These are phyloP conservation scores for Bovichtus diacanthus DNA, from an alignment of 2,797 vertebrate species.

Conservation along the genomic window DNA sequence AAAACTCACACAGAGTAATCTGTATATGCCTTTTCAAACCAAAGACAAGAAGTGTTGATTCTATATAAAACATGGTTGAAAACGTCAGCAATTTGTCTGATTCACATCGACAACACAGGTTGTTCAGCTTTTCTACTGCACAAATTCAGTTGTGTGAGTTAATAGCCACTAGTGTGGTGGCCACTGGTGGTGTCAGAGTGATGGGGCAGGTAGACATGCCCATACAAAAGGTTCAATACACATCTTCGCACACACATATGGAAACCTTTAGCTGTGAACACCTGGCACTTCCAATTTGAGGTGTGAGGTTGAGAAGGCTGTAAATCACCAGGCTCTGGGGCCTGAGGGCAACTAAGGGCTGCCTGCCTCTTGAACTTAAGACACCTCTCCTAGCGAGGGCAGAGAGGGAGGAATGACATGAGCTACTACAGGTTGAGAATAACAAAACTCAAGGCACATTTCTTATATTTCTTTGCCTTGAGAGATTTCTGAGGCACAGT, in stretches of 20 bases:
- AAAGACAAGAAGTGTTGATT: not conserved
- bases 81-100: not conserved
- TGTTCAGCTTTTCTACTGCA: not conserved
- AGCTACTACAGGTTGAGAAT: constrained; percentile 30
- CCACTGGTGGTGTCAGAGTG: not conserved
- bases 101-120: not conserved
- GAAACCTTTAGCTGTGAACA: constrained; percentile 43
- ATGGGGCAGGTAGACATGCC: constrained; percentile 14
- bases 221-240: not conserved
- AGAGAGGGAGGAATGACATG: constrained; percentile 21
- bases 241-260: constrained; percentile 4
- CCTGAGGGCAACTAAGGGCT: constrained; percentile 45
- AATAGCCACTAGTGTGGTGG: not conserved
- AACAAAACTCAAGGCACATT: constrained; percentile 23
- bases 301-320: constrained; percentile 47
- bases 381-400: constrained; percentile 29
- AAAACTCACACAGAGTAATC: not conserved
- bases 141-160: not conserved
- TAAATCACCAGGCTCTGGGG: constrained; percentile 54
- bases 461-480: constrained; percentile 6
- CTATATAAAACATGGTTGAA: not conserved
- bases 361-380: constrained; percentile 44
- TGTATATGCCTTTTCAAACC: constrained; percentile 5
- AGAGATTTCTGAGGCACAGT: constrained; percentile 15
- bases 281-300: constrained; percentile 51